phyloP scores from a whole-genome alignment of 64 coral and sea anemone species.

The Catalaphyllia jardinei region DNA sequence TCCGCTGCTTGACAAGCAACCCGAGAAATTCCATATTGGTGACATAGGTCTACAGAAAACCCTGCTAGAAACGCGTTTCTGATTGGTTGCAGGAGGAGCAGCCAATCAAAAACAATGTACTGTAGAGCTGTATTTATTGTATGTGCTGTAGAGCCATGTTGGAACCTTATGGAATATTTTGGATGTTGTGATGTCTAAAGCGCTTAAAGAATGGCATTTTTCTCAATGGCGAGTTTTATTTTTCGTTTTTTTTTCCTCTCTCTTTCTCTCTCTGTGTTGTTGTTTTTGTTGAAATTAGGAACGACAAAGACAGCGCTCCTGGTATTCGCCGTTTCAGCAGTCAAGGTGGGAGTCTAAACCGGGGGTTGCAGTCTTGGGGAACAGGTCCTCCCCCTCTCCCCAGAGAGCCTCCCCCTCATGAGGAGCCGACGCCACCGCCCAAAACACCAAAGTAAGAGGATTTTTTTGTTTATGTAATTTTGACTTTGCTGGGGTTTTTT shows the following conservation, averaged over 20 bases:
- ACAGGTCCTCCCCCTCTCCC: slow-evolving; percentile 40
- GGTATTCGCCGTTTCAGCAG: slow-evolving; percentile 33
- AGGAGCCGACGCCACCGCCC: slow-evolving; percentile 5
- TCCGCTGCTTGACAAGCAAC: no score
- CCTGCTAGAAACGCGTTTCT: no score
- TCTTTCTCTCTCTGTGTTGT: not conserved
- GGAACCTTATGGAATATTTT: no score
- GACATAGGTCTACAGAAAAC: no score
- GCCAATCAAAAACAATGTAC: no score
- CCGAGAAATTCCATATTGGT: no score
- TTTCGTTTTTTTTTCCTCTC: not conserved
- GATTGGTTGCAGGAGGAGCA: no score
- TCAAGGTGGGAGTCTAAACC: slow-evolving; percentile 25
- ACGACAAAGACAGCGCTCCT: slow-evolving; percentile 2
- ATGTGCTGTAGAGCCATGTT: no score
- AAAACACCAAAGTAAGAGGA: slow-evolving; percentile 34
- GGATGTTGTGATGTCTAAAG: no score
- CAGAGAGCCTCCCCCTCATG: slow-evolving; percentile 12
- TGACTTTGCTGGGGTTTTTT: no score
- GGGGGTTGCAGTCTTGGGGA: slow-evolving; percentile 35
- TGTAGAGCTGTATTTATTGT: no score
- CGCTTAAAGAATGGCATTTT: no score
- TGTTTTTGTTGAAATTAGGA: not conserved
- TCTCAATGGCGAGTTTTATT: not conserved
- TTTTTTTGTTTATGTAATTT: not conserved